Conservation (phyloP, 2,113 vertebrate genomes). For the Megatriorchis doriae region DNA sequence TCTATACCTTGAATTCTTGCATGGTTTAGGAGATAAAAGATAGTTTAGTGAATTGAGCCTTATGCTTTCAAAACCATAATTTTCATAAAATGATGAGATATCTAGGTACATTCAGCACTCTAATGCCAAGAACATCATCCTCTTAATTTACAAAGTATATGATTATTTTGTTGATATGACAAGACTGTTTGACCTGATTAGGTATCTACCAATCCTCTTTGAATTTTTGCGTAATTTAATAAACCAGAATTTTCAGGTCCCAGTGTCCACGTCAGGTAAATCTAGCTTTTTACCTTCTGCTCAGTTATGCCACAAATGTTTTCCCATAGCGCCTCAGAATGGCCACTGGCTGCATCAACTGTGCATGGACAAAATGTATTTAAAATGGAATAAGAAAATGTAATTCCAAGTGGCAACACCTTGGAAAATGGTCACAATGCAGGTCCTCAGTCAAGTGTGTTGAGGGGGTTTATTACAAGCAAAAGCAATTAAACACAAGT, state of each 20-base stretch:
- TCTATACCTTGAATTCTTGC: background rate
- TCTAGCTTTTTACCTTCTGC: background rate
- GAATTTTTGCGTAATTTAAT: background rate
- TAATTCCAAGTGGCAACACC: background rate
- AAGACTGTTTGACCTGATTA: background rate
- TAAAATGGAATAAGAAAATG: background rate
- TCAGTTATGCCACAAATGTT: background rate
- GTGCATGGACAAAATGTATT: background rate
- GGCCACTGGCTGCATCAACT: background rate
- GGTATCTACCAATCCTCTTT: background rate
- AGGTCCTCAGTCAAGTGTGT: background rate
- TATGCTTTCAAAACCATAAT: background rate
- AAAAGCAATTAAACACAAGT: slow-evolving; percentile 26
- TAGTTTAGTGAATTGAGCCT: background rate
- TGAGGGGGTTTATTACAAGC: background rate
- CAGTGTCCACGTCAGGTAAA: background rate
- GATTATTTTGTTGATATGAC: background rate
- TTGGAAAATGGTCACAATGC: background rate
- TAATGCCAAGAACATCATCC: background rate
- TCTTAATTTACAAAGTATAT: background rate
- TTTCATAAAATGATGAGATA: background rate
- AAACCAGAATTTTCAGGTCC: background rate
- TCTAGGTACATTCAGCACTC: background rate
- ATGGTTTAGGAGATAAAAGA: background rate
- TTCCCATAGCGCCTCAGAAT: background rate